These are phyloP conservation scores for Drosophila kurseongensis DNA, from an alignment of 1,140 invertebrate genomes.

Conservation along the genomic window DNA sequence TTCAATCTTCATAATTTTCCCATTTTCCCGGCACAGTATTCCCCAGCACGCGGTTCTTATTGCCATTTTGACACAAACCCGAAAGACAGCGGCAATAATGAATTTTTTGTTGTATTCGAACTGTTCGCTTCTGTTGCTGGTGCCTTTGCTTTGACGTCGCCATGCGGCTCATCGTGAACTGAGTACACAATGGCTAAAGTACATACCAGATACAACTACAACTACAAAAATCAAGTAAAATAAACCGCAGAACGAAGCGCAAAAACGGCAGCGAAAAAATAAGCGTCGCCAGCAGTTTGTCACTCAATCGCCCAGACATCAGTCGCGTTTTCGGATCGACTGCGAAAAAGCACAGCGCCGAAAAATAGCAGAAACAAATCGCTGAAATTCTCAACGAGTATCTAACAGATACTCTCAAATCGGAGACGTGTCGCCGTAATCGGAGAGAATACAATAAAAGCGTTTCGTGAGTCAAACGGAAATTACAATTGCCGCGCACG, in stretches of 20 bases:
- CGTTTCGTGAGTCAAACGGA: slow-evolving; percentile 14
- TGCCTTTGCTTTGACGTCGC: slow-evolving; percentile 46
- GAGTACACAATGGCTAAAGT: slow-evolving; percentile 81
- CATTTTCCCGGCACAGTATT: slow-evolving; percentile 16
- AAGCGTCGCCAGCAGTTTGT: slow-evolving; percentile 74
- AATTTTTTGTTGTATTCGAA: slow-evolving; percentile 49
- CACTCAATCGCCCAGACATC: slow-evolving; percentile 79
- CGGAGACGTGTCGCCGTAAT: slow-evolving; percentile 42
- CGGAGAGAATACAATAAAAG: slow-evolving; percentile 6
- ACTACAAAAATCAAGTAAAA: slow-evolving; percentile 60
- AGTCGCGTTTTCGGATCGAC: slow-evolving; percentile 66
- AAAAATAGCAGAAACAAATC: slow-evolving; percentile 14
- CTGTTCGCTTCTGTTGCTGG: slow-evolving; percentile 36
- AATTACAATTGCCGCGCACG: slow-evolving; percentile 51
- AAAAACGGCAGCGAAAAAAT: slow-evolving; percentile 66
- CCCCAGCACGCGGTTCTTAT: slow-evolving; percentile 26
- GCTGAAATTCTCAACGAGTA: slow-evolving; percentile 37
- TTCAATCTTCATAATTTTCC: slow-evolving; percentile 25
- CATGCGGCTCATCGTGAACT: slow-evolving; percentile 71
- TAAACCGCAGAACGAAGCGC: slow-evolving; percentile 66
- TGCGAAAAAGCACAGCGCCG: slow-evolving; percentile 12
- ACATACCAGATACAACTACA: slow-evolving; percentile 60
- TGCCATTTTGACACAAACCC: slow-evolving; percentile 34
- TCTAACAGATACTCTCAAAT: slow-evolving; percentile 53
- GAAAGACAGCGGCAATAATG: slow-evolving; percentile 36